A percentile compares a stretch with the other conserved stretches of the same genome.
These are phyloP conservation scores for Lepilemur septentrionalis DNA, from an alignment of 2,797 vertebrate genomes.

Conservation along the genomic window DNA sequence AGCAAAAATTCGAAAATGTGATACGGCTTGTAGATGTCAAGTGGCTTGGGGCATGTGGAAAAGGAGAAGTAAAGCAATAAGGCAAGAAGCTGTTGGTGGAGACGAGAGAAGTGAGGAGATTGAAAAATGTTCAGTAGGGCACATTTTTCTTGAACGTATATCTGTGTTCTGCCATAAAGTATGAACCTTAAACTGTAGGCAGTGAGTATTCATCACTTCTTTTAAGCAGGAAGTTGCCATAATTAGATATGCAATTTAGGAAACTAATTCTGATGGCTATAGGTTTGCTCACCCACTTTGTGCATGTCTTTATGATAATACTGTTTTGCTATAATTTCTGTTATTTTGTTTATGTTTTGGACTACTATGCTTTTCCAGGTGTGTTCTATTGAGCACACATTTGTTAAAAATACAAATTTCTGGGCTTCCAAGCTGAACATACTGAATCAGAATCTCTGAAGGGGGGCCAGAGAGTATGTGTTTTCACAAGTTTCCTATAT, in stretches of 20 bases:
- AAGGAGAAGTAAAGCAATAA: conserved; percentile 24
- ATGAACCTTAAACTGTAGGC: neutral
- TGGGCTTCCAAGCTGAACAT: neutral
- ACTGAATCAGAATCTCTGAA: conserved; percentile 35
- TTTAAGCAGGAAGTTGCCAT: conserved; percentile 40
- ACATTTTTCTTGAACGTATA: neutral
- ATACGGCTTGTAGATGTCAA: neutral
- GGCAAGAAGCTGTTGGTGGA: neutral
- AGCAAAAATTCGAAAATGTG: conserved; percentile 26
- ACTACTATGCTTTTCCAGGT: conserved; percentile 14
- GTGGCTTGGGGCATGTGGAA: neutral
- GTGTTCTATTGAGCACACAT: neutral
- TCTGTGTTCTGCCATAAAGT: neutral
- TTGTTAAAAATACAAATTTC: conserved; percentile 31
- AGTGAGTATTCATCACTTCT: neutral
- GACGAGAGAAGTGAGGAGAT: neutral
- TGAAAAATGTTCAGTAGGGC: neutral
- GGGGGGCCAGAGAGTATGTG: neutral
- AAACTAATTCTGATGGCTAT: neutral
- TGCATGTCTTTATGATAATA: conserved; percentile 37
- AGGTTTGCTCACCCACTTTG: neutral
- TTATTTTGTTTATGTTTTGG: conserved; percentile 18
- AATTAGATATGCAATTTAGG: conserved; percentile 29
- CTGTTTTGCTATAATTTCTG: neutral
- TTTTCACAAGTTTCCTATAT: neutral